Evolutionary conservation across 2,797 vertebrate species (phyloP), one percentile per base, ranked within the genome.

Genomic region (Odontamblyopus rebecca): DNA sequence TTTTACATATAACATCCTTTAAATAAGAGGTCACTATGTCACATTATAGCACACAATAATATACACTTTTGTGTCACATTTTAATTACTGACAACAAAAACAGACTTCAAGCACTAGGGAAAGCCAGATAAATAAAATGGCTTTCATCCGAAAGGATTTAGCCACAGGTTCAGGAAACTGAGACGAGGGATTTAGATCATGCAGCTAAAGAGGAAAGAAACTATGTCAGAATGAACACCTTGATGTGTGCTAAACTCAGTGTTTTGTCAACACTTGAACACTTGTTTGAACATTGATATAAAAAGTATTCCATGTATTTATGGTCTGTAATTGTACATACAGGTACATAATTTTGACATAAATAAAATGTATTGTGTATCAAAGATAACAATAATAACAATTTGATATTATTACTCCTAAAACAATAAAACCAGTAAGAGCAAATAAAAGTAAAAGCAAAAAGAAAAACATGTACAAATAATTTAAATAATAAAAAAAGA

Each of bases 131-230:
- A 48, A 61, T 15, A 1, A 61, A 1, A 41, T 59, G 48, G 65
- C 29, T 68, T 81, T 74, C 68, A 84, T 70, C 61, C 69, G 62
- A 85, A 61, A 69, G 75, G 75, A 78, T 84, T 84, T 66, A 77
- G 38, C 15, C 41, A 13, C 15, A 70, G 54, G 38, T 57, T 69
- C 70, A 76, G 69, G 81, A 85, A 79, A 86, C 9, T 1, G 69
- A 79, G 80, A 80, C 48, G 71, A 74, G 59, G 63, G 75, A 82
- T 86, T 85, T 59, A 71, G 59, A 77, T 84, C 27, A 72, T 44
- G 61, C 11, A 59, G 73, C 71, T 67, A 59, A 81, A 71, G 61
- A 71, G 61, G 71, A 71, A 51, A 61, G 69, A 71, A 51, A 68
- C 26, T 1, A 2, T 16, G 66, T 66, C 76, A 78, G 60, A 63